Percentiles rank a stretch among this genome's conserved stretches.
These are phyloP conservation scores for Halichoerus grypus DNA, from an alignment of 2,113 vertebrate genomes.

Conservation along the genomic window DNA sequence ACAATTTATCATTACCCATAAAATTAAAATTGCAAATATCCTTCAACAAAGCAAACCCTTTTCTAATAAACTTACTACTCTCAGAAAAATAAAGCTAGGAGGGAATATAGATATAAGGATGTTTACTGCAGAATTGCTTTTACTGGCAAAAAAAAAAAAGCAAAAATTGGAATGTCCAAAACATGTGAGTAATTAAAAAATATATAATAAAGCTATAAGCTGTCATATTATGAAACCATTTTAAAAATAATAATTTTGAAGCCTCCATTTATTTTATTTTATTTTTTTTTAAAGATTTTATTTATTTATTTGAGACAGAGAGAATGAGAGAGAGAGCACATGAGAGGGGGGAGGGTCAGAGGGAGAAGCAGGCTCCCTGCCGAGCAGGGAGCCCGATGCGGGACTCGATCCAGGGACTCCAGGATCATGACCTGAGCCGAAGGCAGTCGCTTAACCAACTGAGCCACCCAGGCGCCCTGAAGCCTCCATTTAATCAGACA, in stretches of 20 bases:
- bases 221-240: neutral
- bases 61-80: neutral
- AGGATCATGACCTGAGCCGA: no score
- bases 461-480: no score
- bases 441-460: no score
- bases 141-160: neutral
- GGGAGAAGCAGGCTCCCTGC: no score
- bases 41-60: neutral
- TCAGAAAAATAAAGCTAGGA: neutral
- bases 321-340: no score
- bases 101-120: neutral
- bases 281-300: no score
- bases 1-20: neutral
- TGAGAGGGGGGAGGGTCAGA: no score
- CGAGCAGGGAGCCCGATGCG: no score
- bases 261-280: neutral
- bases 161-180: neutral
- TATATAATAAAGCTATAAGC: neutral
- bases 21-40: neutral
- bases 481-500: neutral
- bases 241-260: neutral
- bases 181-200: neutral
- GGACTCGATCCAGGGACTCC: no score
- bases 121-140: neutral
- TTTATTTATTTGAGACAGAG: no score